These are phyloP conservation scores for Aphaenogaster rudis DNA, from an alignment of 1,140 invertebrate genomes.

Conservation along the genomic window DNA sequence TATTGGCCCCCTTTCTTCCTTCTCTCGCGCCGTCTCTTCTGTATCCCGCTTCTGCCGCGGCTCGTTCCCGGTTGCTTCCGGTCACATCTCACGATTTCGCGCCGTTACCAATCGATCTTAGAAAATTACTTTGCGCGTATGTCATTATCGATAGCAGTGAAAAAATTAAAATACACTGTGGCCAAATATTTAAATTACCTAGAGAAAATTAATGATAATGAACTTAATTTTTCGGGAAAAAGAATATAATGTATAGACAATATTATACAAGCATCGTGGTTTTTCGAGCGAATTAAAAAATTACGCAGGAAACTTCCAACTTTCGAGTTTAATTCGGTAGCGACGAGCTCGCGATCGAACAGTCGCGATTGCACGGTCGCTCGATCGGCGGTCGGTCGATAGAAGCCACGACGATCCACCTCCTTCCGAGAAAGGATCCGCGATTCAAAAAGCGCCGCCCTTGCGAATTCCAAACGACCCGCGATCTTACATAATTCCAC, in stretches of 20 bases:
- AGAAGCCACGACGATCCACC: constrained; percentile 44
- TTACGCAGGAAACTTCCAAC: neutral
- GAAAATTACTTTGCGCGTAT: constrained; percentile 20
- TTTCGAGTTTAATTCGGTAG: neutral
- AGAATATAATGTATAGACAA: neutral
- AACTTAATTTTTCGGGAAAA: neutral
- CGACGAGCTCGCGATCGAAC: constrained; percentile 54
- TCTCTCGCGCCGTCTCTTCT: constrained; percentile 40
- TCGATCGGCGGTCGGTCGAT: constrained; percentile 43
- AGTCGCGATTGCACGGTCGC: constrained; percentile 63
- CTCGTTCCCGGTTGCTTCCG: constrained; percentile 32
- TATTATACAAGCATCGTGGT: neutral
- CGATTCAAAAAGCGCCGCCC: constrained; percentile 74
- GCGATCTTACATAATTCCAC: constrained; percentile 76
- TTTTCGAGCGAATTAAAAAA: neutral
- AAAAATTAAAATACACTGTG: neutral
- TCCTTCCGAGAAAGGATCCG: constrained; percentile 72
- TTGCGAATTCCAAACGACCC: constrained; percentile 69
- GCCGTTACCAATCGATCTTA: constrained; percentile 7
- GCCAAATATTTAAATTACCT: neutral
- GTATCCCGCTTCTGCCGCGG: constrained; percentile 17
- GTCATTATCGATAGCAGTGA: neutral
- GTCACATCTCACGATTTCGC: constrained; percentile 24
- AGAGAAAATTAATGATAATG: neutral
- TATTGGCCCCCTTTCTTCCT: constrained; percentile 40